These are phyloP conservation scores for Drosophila repletoides DNA, from an alignment of 1,140 invertebrate species.

Conservation along the genomic window DNA sequence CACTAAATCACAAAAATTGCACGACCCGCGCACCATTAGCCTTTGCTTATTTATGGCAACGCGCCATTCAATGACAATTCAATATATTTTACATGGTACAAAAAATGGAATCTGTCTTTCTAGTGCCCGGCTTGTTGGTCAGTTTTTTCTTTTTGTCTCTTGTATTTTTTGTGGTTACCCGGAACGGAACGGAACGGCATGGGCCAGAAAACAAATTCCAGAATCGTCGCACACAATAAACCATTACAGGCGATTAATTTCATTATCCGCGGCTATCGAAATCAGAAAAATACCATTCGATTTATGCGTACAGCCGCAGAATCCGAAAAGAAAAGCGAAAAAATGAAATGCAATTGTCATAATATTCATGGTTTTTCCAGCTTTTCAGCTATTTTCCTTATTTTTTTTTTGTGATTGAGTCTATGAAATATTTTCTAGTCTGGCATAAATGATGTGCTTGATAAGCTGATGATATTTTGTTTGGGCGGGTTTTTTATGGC, in stretches of 20 bases:
- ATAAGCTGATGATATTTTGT: conserved; percentile 47
- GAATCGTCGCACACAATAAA: conserved; percentile 72
- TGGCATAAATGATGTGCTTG: conserved; percentile 37
- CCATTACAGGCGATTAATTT: conserved; percentile 81
- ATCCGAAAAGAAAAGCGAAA: conserved; percentile 50
- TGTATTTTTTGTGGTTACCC: conserved; percentile 17
- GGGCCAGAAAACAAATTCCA: conserved; percentile 47
- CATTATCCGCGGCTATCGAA: conserved; percentile 68
- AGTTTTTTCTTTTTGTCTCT: conserved; percentile 24
- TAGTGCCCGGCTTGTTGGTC: conserved; percentile 35
- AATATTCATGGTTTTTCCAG: conserved; percentile 14
- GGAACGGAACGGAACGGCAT: conserved; percentile 25
- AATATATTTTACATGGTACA: conserved; percentile 56
- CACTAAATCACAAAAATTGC: conserved; percentile 75
- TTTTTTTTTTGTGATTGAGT: conserved; percentile 13
- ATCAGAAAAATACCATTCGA: conserved; percentile 72
- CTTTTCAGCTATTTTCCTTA: neutral
- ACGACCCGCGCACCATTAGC: conserved; percentile 66
- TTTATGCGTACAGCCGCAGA: conserved; percentile 67
- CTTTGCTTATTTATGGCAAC: conserved; percentile 65
- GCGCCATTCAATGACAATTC: conserved; percentile 70
- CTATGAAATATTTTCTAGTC: conserved; percentile 42
- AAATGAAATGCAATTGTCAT: conserved; percentile 67
- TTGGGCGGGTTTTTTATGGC: conserved; percentile 2
- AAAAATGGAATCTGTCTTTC: conserved; percentile 26